These are phyloP conservation scores for Arvicanthis niloticus DNA, from an alignment of 2,113 vertebrate genomes.

Conservation along the genomic window DNA sequence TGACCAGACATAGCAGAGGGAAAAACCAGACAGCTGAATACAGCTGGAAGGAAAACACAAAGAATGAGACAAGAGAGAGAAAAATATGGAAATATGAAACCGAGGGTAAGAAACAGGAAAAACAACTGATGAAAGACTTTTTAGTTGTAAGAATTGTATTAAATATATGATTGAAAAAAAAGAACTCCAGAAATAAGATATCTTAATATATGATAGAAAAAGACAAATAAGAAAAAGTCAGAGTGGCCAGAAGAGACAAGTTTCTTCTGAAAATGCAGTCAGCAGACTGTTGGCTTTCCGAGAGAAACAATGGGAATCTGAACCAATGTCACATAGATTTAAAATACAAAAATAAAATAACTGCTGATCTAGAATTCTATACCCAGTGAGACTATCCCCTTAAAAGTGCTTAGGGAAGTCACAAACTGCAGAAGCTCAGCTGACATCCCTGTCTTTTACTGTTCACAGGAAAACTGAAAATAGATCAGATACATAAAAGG, in stretches of 20 bases:
- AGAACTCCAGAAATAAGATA: neutral
- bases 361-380: neutral
- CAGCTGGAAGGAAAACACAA: conserved; percentile 6
- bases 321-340: neutral
- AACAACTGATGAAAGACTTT: neutral
- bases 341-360: neutral
- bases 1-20: neutral
- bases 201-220: neutral
- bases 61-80: neutral
- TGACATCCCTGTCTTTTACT: neutral
- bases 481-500: neutral
- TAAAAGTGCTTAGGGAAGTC: neutral
- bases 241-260: neutral
- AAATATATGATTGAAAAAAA: neutral
- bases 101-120: neutral
- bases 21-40: neutral
- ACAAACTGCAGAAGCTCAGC: neutral
- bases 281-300: neutral
- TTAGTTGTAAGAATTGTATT: neutral
- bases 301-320: neutral
- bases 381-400: neutral
- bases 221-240: neutral
- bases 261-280: neutral
- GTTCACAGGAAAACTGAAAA: neutral
- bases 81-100: neutral